These are phyloP conservation scores for Urocolius indicus DNA, from an alignment of 2,113 vertebrate species.

Conservation along the genomic window DNA sequence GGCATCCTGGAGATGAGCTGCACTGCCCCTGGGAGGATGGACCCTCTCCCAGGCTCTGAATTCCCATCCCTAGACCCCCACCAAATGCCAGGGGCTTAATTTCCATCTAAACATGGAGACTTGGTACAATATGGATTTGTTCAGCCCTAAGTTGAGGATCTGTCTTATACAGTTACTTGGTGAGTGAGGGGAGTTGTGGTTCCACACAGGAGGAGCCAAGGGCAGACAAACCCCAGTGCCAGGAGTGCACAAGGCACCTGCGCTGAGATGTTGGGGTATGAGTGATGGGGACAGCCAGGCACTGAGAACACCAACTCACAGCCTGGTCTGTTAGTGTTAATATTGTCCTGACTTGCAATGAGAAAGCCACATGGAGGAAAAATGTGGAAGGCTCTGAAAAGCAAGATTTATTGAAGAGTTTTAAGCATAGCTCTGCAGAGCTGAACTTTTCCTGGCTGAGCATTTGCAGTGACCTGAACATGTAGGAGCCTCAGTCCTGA, in stretches of 20 bases:
- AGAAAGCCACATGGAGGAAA: neutral
- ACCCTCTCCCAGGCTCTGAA: neutral
- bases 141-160: neutral
- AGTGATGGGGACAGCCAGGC: neutral
- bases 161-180: neutral
- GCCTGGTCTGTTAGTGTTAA: fast-evolving
- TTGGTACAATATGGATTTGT: neutral
- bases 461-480: neutral
- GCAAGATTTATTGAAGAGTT: neutral
- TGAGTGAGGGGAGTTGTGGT: fast-evolving
- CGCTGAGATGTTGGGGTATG: neutral
- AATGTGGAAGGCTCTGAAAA: neutral
- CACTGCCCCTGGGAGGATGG: neutral
- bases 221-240: neutral
- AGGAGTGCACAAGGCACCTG: neutral
- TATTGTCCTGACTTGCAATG: neutral
- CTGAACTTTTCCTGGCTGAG: neutral
- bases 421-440: neutral
- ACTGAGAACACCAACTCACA: neutral
- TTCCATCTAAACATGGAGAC: neutral
- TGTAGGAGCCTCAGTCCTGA: neutral
- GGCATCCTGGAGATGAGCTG: neutral
- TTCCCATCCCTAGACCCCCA: neutral
- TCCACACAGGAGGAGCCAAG: neutral
- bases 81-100: neutral